Conservation (phyloP, 2,113 vertebrate genomes). For the Gambusia holbrooki region DNA sequence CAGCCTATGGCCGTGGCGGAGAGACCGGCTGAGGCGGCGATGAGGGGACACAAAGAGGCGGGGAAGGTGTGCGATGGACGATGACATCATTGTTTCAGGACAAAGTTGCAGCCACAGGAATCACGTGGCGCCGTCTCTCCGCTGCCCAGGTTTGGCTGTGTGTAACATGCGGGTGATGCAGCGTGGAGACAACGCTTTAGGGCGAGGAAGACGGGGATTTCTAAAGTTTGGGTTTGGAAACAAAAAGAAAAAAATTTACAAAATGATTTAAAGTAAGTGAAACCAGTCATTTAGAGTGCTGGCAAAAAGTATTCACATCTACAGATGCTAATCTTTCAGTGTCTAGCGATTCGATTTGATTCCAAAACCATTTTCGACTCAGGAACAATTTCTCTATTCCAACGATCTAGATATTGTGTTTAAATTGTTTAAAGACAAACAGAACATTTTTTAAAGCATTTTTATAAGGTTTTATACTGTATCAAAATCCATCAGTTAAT, state of each 20-base stretch:
- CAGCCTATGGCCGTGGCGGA: conserved; percentile 37
- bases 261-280: not conserved
- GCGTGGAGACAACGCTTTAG: too few relatives aligned
- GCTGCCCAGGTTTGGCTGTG: not conserved
- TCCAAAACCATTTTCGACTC: too few relatives aligned
- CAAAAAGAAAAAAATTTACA: too few relatives aligned
- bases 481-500: too few relatives aligned
- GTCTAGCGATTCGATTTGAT: too few relatives aligned
- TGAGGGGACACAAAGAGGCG: conserved; percentile 62
- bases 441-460: too few relatives aligned
- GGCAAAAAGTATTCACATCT: too few relatives aligned
- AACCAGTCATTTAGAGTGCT: not conserved
- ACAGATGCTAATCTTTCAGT: too few relatives aligned
- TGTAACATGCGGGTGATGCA: not conserved
- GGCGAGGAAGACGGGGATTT: not conserved
- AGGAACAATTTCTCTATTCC: too few relatives aligned
- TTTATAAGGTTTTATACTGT: too few relatives aligned
- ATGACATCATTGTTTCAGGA: conserved; percentile 77
- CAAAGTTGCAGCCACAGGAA: conserved; percentile 63
- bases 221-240: not conserved
- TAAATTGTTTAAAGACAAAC: too few relatives aligned
- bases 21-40: conserved; percentile 53
- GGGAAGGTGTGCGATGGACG: conserved; percentile 62
- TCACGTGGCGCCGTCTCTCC: conserved; percentile 34
- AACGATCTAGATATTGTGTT: too few relatives aligned